Conservation (phyloP, 2,888 invertebrate species). For the Metacarcinus magister region DNA sequence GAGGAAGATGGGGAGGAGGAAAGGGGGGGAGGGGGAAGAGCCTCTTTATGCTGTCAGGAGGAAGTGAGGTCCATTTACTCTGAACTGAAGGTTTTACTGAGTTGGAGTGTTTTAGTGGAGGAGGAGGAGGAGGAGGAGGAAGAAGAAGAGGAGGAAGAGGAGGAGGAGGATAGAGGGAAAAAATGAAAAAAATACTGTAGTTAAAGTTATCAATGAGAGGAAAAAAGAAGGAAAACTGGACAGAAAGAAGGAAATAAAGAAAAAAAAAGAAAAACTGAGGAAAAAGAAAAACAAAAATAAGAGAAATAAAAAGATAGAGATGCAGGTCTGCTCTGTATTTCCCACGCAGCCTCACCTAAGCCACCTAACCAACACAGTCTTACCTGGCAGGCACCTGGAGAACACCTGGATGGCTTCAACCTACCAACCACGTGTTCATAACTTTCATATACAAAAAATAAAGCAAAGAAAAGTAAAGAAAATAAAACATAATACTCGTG, state of each 20-base stretch:
- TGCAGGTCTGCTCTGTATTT: too few species aligned
- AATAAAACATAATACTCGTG: too few species aligned
- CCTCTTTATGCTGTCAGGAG: neutral
- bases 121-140: conserved; percentile 44
- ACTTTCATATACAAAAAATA: too few species aligned
- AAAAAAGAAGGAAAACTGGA: neutral
- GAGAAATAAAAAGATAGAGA: too few species aligned
- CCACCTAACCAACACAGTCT: too few species aligned
- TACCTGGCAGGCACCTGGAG: too few species aligned
- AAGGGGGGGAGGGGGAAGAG: neutral
- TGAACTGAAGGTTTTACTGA: conserved; percentile 31
- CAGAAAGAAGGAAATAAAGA: neutral
- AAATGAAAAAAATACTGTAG: neutral
- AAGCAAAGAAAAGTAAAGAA: too few species aligned
- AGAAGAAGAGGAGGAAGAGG: neutral
- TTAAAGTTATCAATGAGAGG: neutral
- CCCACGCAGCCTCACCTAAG: too few species aligned
- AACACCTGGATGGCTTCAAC: too few species aligned
- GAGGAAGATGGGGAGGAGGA: neutral
- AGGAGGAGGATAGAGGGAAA: neutral
- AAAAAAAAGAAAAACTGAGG: neutral
- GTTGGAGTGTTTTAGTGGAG: conserved; percentile 16
- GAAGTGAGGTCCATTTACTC: conserved; percentile 22
- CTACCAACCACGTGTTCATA: too few species aligned
- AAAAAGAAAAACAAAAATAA: too few species aligned